Evolutionary conservation across 30 jellyfish, hydroid and myxozoan species (phyloP).

Genomic region (Pelagia noctiluca): DNA sequence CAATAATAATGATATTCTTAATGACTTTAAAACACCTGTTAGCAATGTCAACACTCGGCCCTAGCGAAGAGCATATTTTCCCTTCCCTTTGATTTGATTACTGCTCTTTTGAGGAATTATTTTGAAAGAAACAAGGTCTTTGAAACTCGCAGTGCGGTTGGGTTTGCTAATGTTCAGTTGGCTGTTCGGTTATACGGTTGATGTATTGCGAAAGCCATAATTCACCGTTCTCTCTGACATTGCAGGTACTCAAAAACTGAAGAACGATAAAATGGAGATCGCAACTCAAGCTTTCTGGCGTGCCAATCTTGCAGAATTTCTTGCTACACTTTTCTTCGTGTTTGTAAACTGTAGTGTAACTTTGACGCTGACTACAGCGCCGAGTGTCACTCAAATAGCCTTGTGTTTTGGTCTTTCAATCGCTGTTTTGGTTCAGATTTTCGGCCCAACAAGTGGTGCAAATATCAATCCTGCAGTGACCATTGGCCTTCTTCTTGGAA

Average conservation of each 20-base stretch:
- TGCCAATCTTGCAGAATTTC: slow-evolving; percentile 82
- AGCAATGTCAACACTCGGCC: too few species aligned
- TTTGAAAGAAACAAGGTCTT: too few species aligned
- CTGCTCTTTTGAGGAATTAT: too few species aligned
- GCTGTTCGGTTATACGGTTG: too few species aligned
- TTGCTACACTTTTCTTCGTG: slow-evolving; percentile 75
- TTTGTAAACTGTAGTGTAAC: slow-evolving; percentile 73
- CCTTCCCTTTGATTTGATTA: too few species aligned
- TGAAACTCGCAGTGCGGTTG: too few species aligned
- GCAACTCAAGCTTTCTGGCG: slow-evolving; percentile 73
- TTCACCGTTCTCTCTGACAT: not conserved
- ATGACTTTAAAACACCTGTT: too few species aligned
- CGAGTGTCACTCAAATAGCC: slow-evolving; percentile 79
- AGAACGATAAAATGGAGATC: slow-evolving; percentile 59
- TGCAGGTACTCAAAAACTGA: not conserved
- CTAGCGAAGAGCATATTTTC: too few species aligned
- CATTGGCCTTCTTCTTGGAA: slow-evolving; percentile 69
- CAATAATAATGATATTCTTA: too few species aligned
- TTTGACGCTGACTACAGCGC: slow-evolving; percentile 45
- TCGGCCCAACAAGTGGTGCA: slow-evolving; percentile 98
- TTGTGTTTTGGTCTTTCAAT: slow-evolving; percentile 86
- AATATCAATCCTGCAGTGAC: slow-evolving; percentile 96
- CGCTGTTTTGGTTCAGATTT: slow-evolving; percentile 87
- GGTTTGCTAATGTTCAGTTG: too few species aligned
- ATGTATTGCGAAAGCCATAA: not conserved